These are phyloP conservation scores for Hirudo medicinalis DNA, from an alignment of 1,140 invertebrate species.

Conservation along the genomic window DNA sequence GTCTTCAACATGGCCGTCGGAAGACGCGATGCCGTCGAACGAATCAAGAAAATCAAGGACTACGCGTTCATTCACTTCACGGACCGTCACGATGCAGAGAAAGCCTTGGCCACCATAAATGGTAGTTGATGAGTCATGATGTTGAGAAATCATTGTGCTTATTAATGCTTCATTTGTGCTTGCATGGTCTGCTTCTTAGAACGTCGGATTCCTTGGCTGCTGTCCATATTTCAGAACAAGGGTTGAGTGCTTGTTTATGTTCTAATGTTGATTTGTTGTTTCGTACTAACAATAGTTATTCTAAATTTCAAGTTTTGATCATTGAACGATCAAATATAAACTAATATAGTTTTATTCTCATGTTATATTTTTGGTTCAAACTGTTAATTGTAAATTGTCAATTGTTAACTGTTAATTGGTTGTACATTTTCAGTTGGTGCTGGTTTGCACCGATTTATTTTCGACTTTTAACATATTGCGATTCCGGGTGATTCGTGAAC, in stretches of 20 bases:
- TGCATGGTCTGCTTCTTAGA: neutral
- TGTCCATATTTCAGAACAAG: slow-evolving; percentile 9
- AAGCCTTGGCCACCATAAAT: slow-evolving; percentile 88
- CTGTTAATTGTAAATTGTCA: neutral
- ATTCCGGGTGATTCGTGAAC: neutral
- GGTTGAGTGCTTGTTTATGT: neutral
- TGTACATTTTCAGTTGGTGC: too few relatives aligned
- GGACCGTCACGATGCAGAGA: slow-evolving; percentile 84
- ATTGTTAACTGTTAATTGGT: too few relatives aligned
- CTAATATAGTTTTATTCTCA: neutral
- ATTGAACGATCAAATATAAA: neutral
- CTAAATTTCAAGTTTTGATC: too few relatives aligned
- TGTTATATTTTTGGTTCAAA: neutral
- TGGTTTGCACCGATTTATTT: too few relatives aligned
- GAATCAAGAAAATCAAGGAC: slow-evolving; percentile 54
- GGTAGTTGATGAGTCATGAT: slow-evolving; percentile 39
- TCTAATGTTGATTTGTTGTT: too few relatives aligned
- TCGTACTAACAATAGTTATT: too few relatives aligned
- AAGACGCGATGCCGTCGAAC: slow-evolving; percentile 38
- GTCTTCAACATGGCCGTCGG: slow-evolving; percentile 36
- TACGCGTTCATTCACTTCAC: slow-evolving; percentile 99
- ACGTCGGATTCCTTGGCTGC: slow-evolving; percentile 1
- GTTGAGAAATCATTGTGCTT: neutral
- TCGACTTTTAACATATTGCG: neutral
- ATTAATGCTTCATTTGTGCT: neutral